Conservation (phyloP, 2,113 vertebrate genomes). For the Vulpes ferrilata region DNA sequence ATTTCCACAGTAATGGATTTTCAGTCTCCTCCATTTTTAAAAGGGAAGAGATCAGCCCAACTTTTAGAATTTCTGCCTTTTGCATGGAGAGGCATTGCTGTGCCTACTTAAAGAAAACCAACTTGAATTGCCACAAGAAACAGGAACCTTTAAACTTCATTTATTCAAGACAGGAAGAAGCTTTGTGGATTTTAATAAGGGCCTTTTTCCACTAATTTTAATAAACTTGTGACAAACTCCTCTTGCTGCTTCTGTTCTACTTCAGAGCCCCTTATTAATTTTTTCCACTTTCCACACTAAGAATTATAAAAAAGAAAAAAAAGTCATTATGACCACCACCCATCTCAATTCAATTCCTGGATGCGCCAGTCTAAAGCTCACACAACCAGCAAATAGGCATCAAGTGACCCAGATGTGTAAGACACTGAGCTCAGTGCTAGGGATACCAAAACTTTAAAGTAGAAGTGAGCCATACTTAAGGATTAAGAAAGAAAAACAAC, state of each 20-base stretch:
- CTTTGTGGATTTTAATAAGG: constrained; percentile 37
- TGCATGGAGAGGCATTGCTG: neutral
- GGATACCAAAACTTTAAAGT: neutral
- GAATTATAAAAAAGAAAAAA: neutral
- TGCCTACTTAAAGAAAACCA: constrained; percentile 7
- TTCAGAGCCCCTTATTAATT: constrained; percentile 2
- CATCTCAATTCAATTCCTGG: neutral
- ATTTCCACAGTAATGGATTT: neutral
- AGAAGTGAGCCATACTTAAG: constrained; percentile 9
- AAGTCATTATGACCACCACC: neutral
- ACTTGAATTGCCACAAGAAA: constrained; percentile 59
- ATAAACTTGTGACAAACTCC: constrained; percentile 42
- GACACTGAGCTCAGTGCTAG: neutral
- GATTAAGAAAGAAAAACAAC: constrained; percentile 10
- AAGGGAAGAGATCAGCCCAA: neutral
- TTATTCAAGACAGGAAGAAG: constrained; percentile 38
- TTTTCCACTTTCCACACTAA: constrained; percentile 36
- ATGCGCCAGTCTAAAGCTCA: neutral
- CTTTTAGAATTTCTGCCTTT: neutral
- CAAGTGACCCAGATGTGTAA: constrained; percentile 31
- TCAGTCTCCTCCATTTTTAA: neutral
- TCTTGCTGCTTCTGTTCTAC: constrained; percentile 14
- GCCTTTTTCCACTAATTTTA: constrained; percentile 34
- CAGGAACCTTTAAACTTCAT: constrained; percentile 51
- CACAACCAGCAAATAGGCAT: constrained; percentile 14